phyloP scores from a whole-genome alignment of 2,113 vertebrate species.

The Nothocercus julius region DNA sequence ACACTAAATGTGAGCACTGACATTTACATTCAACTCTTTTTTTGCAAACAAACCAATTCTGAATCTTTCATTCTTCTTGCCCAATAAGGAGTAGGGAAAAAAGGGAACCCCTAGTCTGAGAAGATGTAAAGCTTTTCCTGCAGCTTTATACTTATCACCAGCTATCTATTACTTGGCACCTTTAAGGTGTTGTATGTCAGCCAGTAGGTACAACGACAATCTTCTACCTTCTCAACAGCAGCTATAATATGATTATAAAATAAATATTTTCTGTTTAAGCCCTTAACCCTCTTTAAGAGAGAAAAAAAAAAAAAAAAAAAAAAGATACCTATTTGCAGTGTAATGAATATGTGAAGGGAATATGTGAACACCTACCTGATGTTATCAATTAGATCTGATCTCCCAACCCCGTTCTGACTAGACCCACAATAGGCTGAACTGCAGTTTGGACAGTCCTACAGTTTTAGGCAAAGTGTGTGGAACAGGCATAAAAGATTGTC shows the following conservation, averaged over 20 bases:
- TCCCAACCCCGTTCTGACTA: background rate
- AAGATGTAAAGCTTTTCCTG: background rate
- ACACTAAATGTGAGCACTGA: background rate
- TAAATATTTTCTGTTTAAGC: background rate
- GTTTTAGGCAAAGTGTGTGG: background rate
- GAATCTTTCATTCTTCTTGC: background rate
- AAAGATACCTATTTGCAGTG: background rate
- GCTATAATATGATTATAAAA: background rate
- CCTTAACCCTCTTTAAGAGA: background rate
- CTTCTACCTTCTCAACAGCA: background rate
- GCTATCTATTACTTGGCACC: background rate
- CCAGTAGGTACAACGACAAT: background rate
- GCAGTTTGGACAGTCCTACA: background rate
- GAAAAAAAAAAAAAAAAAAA: background rate
- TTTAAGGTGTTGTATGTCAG: background rate
- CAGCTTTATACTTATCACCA: background rate
- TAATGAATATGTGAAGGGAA: background rate
- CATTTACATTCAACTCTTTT: background rate
- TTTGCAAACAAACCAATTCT: background rate
- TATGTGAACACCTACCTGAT: fast-evolving
- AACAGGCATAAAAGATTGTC: background rate
- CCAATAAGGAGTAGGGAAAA: background rate
- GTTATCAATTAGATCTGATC: background rate
- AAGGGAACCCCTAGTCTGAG: background rate
- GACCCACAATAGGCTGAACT: fast-evolving